These are phyloP conservation scores for Tadarida brasiliensis DNA, from an alignment of 2,797 vertebrate genomes.

Conservation along the genomic window DNA sequence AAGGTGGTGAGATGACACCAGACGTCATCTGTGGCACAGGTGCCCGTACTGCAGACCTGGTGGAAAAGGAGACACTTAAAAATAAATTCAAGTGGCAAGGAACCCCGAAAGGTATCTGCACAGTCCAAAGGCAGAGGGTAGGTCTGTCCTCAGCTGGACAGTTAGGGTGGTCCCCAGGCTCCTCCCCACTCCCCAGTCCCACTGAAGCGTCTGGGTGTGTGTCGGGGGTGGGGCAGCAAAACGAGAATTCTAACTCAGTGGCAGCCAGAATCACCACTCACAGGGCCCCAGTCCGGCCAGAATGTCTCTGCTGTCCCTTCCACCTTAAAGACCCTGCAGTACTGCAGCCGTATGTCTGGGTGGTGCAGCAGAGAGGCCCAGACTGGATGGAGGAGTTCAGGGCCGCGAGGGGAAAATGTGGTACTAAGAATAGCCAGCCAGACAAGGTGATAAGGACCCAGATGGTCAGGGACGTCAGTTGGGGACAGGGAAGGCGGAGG, in stretches of 20 bases:
- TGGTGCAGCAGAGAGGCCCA: neutral
- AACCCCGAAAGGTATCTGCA: neutral
- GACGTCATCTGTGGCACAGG: neutral
- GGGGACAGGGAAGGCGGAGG: conserved; percentile 73
- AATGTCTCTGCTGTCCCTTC: neutral
- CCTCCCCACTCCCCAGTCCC: rapidly evolving
- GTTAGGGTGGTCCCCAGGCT: neutral
- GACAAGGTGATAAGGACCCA: conserved; percentile 63
- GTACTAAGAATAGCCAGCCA: conserved; percentile 76
- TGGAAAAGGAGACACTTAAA: neutral
- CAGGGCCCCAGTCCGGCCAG: neutral
- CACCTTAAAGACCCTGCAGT: neutral
- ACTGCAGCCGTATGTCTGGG: neutral
- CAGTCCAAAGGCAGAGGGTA: neutral
- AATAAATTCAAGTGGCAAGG: neutral
- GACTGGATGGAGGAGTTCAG: neutral
- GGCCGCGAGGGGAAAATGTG: neutral
- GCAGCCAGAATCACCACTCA: rapidly evolving
- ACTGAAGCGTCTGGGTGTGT: neutral
- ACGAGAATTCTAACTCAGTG: neutral
- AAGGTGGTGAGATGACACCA: neutral
- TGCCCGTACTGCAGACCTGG: rapidly evolving
- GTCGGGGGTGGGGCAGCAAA: neutral
- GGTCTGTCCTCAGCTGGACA: neutral
- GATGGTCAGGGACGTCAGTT: conserved; percentile 65